phyloP scores from a whole-genome alignment of 1,140 invertebrate genomes.

The Neodiprion fabricii region DNA sequence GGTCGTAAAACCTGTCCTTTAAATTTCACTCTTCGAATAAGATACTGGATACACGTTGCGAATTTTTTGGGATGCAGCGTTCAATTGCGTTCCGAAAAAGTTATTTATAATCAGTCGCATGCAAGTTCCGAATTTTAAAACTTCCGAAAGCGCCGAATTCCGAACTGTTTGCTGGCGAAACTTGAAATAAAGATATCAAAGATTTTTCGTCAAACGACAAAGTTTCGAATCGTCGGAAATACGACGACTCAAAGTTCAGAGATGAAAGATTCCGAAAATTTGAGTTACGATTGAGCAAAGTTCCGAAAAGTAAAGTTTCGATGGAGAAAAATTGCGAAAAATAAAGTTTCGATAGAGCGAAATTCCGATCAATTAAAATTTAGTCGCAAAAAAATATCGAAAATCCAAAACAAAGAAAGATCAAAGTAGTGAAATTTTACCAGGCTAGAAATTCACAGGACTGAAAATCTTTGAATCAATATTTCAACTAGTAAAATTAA shows the following conservation, averaged over 20 bases:
- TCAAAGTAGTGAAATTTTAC: too few species aligned
- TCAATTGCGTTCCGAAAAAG: background rate
- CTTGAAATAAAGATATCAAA: too few species aligned
- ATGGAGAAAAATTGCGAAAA: too few species aligned
- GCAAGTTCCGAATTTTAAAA: background rate
- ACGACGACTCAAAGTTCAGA: too few species aligned
- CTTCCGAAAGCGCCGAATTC: too few species aligned
- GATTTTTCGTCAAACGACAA: too few species aligned
- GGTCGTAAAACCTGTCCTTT: conserved; percentile 37
- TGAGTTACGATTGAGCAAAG: too few species aligned
- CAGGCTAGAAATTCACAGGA: background rate
- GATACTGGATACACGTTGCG: background rate
- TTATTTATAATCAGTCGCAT: background rate
- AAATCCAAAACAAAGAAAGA: background rate
- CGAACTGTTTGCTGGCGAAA: too few species aligned
- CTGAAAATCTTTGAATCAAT: background rate
- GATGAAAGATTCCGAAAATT: too few species aligned
- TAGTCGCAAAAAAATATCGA: background rate
- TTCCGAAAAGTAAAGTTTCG: too few species aligned
- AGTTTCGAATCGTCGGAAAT: too few species aligned
- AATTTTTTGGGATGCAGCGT: background rate
- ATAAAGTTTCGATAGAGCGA: background rate
- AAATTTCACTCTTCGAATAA: conserved; percentile 27
- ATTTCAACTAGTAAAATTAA: background rate
- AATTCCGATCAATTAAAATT: background rate